These are phyloP conservation scores for Dasypogon diadema DNA, from an alignment of 2,888 invertebrate species.

Conservation along the genomic window DNA sequence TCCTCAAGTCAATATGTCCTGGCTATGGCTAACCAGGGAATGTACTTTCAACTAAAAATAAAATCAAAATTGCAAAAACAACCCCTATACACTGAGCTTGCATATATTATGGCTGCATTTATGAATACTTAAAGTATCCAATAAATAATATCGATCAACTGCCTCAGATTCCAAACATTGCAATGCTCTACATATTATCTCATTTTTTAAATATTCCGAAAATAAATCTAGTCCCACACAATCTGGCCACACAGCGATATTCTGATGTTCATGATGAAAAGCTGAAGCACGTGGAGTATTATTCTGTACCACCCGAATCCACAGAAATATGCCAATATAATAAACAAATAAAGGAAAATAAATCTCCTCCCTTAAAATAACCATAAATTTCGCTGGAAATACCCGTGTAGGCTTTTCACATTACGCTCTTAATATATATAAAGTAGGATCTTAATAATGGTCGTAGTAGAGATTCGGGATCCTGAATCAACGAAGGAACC, in stretches of 20 bases:
- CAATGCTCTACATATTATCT: not conserved
- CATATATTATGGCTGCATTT: too few species aligned
- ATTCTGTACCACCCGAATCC: not conserved
- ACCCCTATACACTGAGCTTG: too few species aligned
- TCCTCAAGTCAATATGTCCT: too few species aligned
- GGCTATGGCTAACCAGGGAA: too few species aligned
- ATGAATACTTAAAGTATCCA: too few species aligned
- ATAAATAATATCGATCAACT: not conserved
- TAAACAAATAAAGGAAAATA: slow-evolving; percentile 39
- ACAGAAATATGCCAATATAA: slow-evolving; percentile 40
- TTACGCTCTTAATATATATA: slow-evolving; percentile 37
- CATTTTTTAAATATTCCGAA: not conserved
- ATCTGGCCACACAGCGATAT: not conserved
- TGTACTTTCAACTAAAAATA: too few species aligned
- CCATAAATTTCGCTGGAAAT: not conserved
- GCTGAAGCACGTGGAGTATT: not conserved
- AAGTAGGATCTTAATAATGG: slow-evolving; percentile 38
- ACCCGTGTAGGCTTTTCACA: not conserved
- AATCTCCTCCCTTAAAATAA: slow-evolving; percentile 30
- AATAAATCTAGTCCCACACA: not conserved
- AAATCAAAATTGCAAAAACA: too few species aligned
- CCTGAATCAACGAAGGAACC: slow-evolving; percentile 29
- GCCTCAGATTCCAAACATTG: not conserved
- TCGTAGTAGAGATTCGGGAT: not conserved
- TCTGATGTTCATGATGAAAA: too few species aligned